A percentile compares a stretch with the other conserved stretches of the same genome.
Evolutionary conservation across 2,888 invertebrate genomes (phyloP).

Genomic region (Pristionchus mayeri): DNA sequence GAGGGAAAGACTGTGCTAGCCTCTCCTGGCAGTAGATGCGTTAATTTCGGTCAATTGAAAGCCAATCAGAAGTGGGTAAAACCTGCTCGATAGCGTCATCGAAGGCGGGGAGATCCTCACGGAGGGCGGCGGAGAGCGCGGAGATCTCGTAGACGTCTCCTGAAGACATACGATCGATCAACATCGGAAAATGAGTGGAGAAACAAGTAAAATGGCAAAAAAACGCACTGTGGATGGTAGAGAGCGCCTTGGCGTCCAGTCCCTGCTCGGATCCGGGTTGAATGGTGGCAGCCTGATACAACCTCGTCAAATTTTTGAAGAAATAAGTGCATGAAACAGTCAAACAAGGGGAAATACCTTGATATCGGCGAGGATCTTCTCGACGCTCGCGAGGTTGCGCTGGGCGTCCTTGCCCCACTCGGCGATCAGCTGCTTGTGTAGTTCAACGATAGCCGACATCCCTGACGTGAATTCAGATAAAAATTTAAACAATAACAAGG

Average conservation of each 20-base stretch:
- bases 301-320: too few relatives aligned
- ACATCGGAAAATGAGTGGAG: background rate
- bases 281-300: constrained; percentile 52
- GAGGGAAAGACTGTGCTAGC: too few relatives aligned
- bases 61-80: background rate
- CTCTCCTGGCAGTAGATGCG: too few relatives aligned
- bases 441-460: constrained; percentile 45
- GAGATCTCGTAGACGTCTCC: constrained; percentile 94
- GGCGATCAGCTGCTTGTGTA: constrained; percentile 65
- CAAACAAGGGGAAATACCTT: constrained; percentile 52
- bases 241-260: constrained; percentile 49
- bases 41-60: too few relatives aligned
- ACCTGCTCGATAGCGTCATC: constrained; percentile 97
- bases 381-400: constrained; percentile 56
- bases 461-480: background rate
- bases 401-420: constrained; percentile 65
- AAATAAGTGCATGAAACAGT: background rate
- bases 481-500: background rate
- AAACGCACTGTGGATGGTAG: constrained; percentile 59
- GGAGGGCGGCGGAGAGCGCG: constrained; percentile 93
- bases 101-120: constrained; percentile 93
- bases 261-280: constrained; percentile 41
- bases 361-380: constrained; percentile 59
- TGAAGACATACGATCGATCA: constrained; percentile 63
- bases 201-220: background rate